phyloP scores from a whole-genome alignment of 1,140 invertebrate species.

The Saccostrea glomerata region DNA sequence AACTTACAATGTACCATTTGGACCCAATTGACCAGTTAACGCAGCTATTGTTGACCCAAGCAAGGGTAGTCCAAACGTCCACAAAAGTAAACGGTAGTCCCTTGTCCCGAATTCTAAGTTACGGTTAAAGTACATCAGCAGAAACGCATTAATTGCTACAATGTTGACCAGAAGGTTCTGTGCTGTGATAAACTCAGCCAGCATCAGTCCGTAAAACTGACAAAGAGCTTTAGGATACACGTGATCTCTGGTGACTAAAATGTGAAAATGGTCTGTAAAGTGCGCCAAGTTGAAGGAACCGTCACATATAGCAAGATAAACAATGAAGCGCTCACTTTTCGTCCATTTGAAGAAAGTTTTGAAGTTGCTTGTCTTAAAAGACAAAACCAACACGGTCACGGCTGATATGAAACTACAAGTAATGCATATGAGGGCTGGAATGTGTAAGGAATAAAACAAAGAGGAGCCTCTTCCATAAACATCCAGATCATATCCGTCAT shows the following conservation, averaged over 20 bases:
- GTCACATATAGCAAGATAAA: conserved; percentile 60
- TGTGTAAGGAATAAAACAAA: conserved; percentile 56
- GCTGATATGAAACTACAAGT: conserved; percentile 55
- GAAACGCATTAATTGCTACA: conserved; percentile 47
- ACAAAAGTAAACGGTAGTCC: conserved; percentile 39
- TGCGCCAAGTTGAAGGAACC: conserved; percentile 58
- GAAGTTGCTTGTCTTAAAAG: conserved; percentile 49
- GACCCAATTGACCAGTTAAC: background rate
- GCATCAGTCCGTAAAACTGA: conserved; percentile 45
- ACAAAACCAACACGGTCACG: conserved; percentile 46
- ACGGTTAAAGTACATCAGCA: conserved; percentile 48
- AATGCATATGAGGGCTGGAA: conserved; percentile 58
- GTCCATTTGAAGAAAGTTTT: conserved; percentile 56
- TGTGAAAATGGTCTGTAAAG: conserved; percentile 47
- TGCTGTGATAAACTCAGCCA: conserved; percentile 45
- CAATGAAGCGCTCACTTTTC: conserved; percentile 60
- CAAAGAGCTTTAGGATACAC: conserved; percentile 31
- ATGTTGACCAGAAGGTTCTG: conserved; percentile 48
- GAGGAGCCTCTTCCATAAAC: conserved; percentile 53
- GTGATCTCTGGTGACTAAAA: conserved; percentile 39
- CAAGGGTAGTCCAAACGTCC: conserved; percentile 5
- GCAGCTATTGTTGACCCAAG: background rate
- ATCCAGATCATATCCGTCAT: conserved; percentile 52
- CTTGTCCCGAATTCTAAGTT: conserved; percentile 37
- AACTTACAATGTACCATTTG: conserved; percentile 44